A percentile compares a stretch with the other conserved stretches of the same genome.
Conservation (phyloP, 2,797 vertebrate species). For the Zonotrichia albicollis region DNA sequence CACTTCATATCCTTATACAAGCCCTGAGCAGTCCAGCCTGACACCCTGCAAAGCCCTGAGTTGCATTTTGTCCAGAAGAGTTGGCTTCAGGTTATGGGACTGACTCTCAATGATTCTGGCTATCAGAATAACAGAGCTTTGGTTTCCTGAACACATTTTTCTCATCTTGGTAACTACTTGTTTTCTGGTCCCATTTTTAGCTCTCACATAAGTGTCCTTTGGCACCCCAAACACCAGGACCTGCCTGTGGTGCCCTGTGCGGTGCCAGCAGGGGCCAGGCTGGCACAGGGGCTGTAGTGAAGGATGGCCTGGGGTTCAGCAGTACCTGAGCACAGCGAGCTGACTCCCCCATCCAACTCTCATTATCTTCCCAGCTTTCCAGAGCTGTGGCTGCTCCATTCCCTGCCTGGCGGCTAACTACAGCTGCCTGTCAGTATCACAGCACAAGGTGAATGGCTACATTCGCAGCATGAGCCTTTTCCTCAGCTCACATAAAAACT, state of each 20-base stretch:
- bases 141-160: not conserved
- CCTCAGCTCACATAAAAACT: not conserved
- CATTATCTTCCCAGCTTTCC: not conserved
- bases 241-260: fast-evolving
- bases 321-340: not conserved
- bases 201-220: not conserved
- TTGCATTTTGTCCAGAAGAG: not conserved
- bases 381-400: not conserved
- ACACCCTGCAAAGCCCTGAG: not conserved
- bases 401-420: not conserved
- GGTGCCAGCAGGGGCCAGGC: not conserved
- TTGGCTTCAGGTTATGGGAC: not conserved
- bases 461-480: not conserved
- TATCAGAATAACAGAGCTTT: not conserved
- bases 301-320: not conserved
- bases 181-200: not conserved
- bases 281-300: fast-evolving
- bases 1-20: not conserved
- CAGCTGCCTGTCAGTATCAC: not conserved
- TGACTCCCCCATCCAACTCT: not conserved
- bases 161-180: not conserved
- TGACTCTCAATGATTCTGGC: not conserved
- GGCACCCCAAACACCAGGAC: not conserved
- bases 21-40: fast-evolving
- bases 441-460: not conserved